These are phyloP conservation scores for Poeciliopsis infans DNA, from an alignment of 2,797 vertebrate genomes.

Conservation along the genomic window DNA sequence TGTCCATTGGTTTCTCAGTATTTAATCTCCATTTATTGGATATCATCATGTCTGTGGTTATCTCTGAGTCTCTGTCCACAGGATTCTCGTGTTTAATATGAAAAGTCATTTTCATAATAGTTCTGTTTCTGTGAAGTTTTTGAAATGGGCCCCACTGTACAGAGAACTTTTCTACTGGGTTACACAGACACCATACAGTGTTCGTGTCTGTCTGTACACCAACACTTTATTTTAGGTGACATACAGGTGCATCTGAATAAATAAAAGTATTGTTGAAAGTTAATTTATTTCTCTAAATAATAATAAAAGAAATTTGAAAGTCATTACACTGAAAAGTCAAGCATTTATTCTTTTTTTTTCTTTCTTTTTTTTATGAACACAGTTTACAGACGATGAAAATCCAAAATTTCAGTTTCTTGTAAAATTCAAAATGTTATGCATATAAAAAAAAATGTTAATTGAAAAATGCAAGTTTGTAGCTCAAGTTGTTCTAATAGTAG, in stretches of 20 bases:
- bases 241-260: neutral
- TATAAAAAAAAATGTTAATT: neutral
- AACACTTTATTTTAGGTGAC: neutral
- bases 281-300: neutral
- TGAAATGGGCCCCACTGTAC: too few species aligned
- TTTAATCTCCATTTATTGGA: too few species aligned
- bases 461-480: neutral
- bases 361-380: neutral
- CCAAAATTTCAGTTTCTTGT: neutral
- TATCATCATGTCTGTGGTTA: too few species aligned
- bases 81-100: too few species aligned
- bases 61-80: too few species aligned
- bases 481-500: too few species aligned
- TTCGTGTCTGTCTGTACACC: constrained; percentile 27
- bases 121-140: too few species aligned
- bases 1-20: too few species aligned
- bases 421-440: neutral
- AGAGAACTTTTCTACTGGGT: too few species aligned
- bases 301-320: neutral
- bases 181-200: neutral
- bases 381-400: neutral
- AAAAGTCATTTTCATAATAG: too few species aligned
- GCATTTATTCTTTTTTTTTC: neutral
- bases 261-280: neutral
- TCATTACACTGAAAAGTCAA: neutral